These are phyloP conservation scores for Unio pictorum DNA, from an alignment of 2,888 invertebrate genomes.

Conservation along the genomic window DNA sequence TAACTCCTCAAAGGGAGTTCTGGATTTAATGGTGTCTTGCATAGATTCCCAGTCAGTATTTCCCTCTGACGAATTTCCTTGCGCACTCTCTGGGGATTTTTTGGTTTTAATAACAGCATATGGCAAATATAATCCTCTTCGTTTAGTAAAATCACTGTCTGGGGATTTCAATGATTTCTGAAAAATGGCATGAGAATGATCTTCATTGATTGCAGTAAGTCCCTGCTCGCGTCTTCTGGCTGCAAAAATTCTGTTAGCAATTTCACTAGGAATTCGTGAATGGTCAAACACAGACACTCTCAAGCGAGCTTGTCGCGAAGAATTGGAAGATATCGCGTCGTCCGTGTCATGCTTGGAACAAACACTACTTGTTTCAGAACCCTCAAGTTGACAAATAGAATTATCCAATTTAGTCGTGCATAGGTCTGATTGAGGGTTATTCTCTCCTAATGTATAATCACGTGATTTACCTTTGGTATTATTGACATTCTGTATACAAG, in stretches of 20 bases:
- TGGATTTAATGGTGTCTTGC: slow-evolving; percentile 18
- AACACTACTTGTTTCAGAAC: too few relatives aligned
- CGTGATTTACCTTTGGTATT: too few relatives aligned
- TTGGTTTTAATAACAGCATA: slow-evolving; percentile 20
- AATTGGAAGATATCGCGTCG: too few relatives aligned
- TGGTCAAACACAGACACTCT: slow-evolving; percentile 39
- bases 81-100: slow-evolving; percentile 10
- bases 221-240: slow-evolving; percentile 3
- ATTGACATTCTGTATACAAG: too few relatives aligned
- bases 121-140: slow-evolving; percentile 19
- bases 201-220: slow-evolving; percentile 11
- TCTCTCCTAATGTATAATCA: too few relatives aligned
- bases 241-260: slow-evolving; percentile 15
- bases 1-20: slow-evolving; percentile 31
- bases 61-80: slow-evolving; percentile 12
- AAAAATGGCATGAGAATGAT: slow-evolving; percentile 10
- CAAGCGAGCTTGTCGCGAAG: too few relatives aligned
- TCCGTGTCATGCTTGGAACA: too few relatives aligned
- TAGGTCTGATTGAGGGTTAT: too few relatives aligned
- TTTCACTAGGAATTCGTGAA: slow-evolving; percentile 33
- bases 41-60: slow-evolving; percentile 7
- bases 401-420: too few relatives aligned
- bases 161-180: slow-evolving; percentile 8
- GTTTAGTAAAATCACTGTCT: slow-evolving; percentile 13
- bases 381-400: too few relatives aligned